Base-by-base conservation (phyloP, 2,888 invertebrate species). In the Liposcelis brunnea region DNA sequence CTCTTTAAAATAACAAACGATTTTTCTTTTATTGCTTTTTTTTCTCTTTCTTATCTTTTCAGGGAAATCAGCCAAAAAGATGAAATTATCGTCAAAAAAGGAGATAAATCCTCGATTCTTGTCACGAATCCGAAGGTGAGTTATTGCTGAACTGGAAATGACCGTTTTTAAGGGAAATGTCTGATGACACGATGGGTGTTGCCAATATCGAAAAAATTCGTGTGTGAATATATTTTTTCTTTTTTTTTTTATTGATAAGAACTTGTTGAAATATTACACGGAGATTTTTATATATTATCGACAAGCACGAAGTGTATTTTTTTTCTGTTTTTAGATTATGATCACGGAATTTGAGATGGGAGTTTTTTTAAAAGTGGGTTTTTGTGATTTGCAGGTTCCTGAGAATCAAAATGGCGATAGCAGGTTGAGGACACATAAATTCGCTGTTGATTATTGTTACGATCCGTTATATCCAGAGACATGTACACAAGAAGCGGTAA, bases 371-470 rank as follows among this genome's bases (percentile, higher is more conserved):
- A 26, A 26, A 26, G 8, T 26, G 26, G n/a, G 8, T 26, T 26
- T 26, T 26, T 26, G 26, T 26, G 5, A 6, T 26, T 35, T 10
- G 14, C 10, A 76, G 72, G 75, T 76, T 31, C 72, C 70, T 47
- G 63, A 70, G 48, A 72, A 73, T 57, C 74, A 76, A 56, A 74
- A 76, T 0, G 77, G 76, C 4, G 77, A 77, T 58, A 77, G 77
- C 55, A 67, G 78, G 5, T 72, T 74, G 56, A 68, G 77, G 34
- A 67, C 70, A 16, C 67, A 74, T 21, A 65, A 69, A 50, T 78
- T 77, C 58, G 65, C 67, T 51, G 77, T 77, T 48, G 77, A 78
- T 58, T 74, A 70, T 54, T 75, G 75, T 19, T 76, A 75, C 54
- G 69, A 72, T 53, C 56, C 61, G 1, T 63, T 63, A 43, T 61